Evolutionary conservation across 2,888 invertebrate genomes (phyloP).

Genomic region (Magallana nippona): DNA sequence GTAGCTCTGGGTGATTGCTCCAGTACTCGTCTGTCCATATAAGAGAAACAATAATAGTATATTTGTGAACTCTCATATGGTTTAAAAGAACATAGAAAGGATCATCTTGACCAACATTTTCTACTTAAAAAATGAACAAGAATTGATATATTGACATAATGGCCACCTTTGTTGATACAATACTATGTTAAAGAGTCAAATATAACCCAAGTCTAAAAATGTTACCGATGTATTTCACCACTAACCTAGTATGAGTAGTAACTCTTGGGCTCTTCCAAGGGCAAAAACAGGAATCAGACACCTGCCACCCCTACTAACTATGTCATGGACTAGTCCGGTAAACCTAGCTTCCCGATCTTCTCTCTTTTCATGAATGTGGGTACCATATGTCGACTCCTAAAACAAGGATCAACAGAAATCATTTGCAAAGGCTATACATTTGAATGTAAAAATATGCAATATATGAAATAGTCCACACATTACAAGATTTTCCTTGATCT

Average conservation of each 20-base stretch:
- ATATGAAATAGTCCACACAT: too few relatives aligned
- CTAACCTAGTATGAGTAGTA: constrained; percentile 90
- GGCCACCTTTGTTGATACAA: too few relatives aligned
- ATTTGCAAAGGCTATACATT: neutral
- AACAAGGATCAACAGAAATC: constrained; percentile 38
- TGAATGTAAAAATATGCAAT: neutral
- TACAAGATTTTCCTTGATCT: too few relatives aligned
- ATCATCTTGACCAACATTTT: too few relatives aligned
- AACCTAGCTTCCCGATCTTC: constrained; percentile 97
- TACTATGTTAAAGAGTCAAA: too few relatives aligned
- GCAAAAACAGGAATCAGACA: constrained; percentile 99
- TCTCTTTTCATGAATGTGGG: constrained; percentile 98
- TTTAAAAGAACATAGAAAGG: too few relatives aligned
- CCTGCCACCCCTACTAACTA: constrained; percentile 97
- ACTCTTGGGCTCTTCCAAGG: constrained; percentile 96
- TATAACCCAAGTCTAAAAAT: too few relatives aligned
- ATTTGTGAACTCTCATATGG: too few relatives aligned
- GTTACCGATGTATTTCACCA: neutral
- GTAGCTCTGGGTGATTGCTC: constrained; percentile 97
- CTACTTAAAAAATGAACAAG: too few relatives aligned
- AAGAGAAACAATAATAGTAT: neutral
- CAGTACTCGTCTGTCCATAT: constrained; percentile 92
- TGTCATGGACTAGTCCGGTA: constrained; percentile 95
- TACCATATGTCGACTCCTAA: constrained; percentile 98
- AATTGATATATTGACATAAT: too few relatives aligned